A percentile compares a stretch with the other conserved stretches of the same genome.
Conservation (phyloP, 2,888 invertebrate genomes). For the Phyllotreta cruciferae region DNA sequence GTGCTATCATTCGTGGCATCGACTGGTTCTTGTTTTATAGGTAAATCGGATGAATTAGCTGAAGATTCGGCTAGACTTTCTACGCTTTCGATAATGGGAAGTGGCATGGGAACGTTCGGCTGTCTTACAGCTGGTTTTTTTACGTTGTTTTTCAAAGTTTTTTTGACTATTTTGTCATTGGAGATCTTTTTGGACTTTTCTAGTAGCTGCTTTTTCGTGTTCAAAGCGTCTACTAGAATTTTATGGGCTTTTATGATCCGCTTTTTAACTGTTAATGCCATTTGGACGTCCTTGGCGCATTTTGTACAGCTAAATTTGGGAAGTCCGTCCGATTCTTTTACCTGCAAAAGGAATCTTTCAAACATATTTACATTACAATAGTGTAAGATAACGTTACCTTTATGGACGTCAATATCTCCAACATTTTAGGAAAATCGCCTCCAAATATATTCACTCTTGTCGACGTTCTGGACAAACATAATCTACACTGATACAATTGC, state of each 20-base stretch:
- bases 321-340: constrained; percentile 48
- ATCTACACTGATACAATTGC: constrained; percentile 46
- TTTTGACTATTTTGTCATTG: background rate
- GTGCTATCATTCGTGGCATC: background rate
- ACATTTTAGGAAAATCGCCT: constrained; percentile 48
- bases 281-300: constrained; percentile 50
- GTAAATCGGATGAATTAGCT: background rate
- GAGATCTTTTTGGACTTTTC: background rate
- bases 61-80: background rate
- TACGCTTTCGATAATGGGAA: constrained; percentile 1
- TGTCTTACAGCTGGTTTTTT: constrained; percentile 1
- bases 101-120: background rate
- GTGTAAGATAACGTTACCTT: constrained; percentile 42
- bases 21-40: constrained; percentile 8
- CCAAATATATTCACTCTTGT: constrained; percentile 47
- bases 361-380: constrained; percentile 12
- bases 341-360: constrained; percentile 41
- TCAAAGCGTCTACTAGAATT: constrained; percentile 39
- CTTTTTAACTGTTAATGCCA: constrained; percentile 47
- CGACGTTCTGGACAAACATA: constrained; percentile 47
- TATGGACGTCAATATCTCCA: constrained; percentile 51
- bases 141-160: background rate
- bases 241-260: constrained; percentile 50
- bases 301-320: constrained; percentile 49
- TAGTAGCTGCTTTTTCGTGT: constrained; percentile 21